Conservation (phyloP, 2,888 invertebrate genomes). For the Drosophila setosimentum region DNA sequence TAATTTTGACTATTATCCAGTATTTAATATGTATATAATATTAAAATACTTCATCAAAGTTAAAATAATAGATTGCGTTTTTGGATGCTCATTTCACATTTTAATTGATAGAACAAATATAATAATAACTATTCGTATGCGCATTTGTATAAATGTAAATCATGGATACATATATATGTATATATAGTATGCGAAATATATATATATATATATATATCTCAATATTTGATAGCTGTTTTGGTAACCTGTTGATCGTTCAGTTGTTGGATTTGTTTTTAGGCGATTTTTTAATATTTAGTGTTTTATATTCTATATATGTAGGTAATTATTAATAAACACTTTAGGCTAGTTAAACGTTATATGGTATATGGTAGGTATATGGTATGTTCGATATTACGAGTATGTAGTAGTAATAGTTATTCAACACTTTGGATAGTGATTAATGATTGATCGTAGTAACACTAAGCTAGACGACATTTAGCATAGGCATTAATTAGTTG, state of each 20-base stretch:
- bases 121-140: constrained; percentile 48
- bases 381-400: constrained; percentile 48
- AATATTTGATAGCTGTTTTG: constrained; percentile 38
- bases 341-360: constrained; percentile 53
- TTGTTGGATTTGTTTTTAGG: constrained; percentile 39
- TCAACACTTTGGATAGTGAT: constrained; percentile 53
- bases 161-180: constrained; percentile 19
- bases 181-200: constrained; percentile 8
- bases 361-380: constrained; percentile 37
- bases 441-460: constrained; percentile 31
- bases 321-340: constrained; percentile 67
- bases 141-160: constrained; percentile 42
- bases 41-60: neutral
- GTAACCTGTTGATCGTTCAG: constrained; percentile 64
- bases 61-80: neutral
- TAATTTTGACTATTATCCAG: neutral
- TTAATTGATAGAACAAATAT: constrained; percentile 63
- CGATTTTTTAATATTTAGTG: constrained; percentile 18
- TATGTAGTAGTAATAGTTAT: constrained; percentile 32
- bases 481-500: constrained; percentile 78
- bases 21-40: neutral
- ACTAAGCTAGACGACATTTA: constrained; percentile 78
- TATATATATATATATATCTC: constrained; percentile 25
- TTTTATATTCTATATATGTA: constrained; percentile 45
- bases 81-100: constrained; percentile 48